A percentile compares a stretch with the other conserved stretches of the same genome.
These are phyloP conservation scores for Drosophila falleni DNA, from an alignment of 2,888 invertebrate species.

Conservation along the genomic window DNA sequence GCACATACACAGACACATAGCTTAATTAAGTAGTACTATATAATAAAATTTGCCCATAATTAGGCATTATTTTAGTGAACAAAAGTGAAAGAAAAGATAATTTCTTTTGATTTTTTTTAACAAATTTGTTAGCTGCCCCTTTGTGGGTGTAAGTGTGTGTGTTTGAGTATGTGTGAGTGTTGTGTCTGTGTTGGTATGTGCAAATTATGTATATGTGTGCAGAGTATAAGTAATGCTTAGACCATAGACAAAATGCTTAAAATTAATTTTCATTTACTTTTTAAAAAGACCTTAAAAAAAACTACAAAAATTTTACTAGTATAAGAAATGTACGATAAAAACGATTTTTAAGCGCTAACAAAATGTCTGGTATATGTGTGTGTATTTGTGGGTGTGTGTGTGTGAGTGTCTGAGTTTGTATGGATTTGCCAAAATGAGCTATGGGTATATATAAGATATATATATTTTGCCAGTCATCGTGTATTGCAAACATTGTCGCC, in stretches of 20 bases:
- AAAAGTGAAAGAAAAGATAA: constrained; percentile 17
- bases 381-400: constrained; percentile 35
- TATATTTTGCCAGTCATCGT: constrained; percentile 23
- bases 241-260: constrained; percentile 77
- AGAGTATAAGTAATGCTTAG: constrained; percentile 60
- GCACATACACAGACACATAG: constrained; percentile 47
- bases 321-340: constrained; percentile 53
- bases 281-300: constrained; percentile 38
- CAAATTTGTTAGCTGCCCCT: constrained; percentile 52
- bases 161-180: constrained; percentile 16
- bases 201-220: constrained; percentile 35
- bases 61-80: constrained; percentile 42
- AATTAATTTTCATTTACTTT: constrained; percentile 58
- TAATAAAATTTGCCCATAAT: constrained; percentile 7
- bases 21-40: constrained; percentile 35
- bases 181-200: constrained; percentile 25
- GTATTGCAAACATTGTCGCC: constrained; percentile 38
- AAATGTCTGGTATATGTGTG: constrained; percentile 61
- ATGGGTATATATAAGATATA: constrained; percentile 29
- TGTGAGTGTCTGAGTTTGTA: constrained; percentile 26
- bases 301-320: constrained; percentile 58
- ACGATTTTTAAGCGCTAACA: constrained; percentile 61
- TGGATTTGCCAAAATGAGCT: constrained; percentile 46
- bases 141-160: constrained; percentile 37
- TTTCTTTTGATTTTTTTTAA: constrained; percentile 20